Evolutionary conservation across 2,888 invertebrate genomes (phyloP), one percentile per base, ranked within the genome.

Genomic region (Epiblema foenella): DNA sequence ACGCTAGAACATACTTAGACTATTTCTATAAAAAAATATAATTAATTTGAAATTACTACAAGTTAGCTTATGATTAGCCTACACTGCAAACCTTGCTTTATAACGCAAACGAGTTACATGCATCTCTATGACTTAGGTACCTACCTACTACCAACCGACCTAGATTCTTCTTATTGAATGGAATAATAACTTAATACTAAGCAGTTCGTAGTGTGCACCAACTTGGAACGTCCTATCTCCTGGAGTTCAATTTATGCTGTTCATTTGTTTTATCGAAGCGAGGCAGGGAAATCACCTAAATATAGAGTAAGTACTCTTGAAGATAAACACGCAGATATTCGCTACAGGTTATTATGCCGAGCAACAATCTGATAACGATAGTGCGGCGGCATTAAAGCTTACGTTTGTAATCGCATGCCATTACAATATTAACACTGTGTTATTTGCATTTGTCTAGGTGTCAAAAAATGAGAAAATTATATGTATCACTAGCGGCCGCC

Each of bases 291-390:
- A 54, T 65, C 37, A 64, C 18, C 64, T 20, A 42, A 59, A 70
- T 62, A 66, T 66, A 66, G 46, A 46, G 51, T 58, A 52, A 18
- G 52, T 60, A 60, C 17, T 49, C 18, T 67, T 39, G 56, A 59
- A 54, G 59, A 71, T 67, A 71, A 60, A 42, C 11, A 24, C 20
- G 49, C 18, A 17, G 18, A 58, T 33, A 24, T 33, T 20, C 33
- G 58, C 42, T 24, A 10, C 52, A 64, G 70, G 70, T 70, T 70
- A 70, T 59, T 67, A 39, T 71, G 71, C 62, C 71, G n/a, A 17
- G 51, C 63, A 57, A 65, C 12, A 59, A 59, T 65, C 58, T 29
- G 69, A 69, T 69, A 69, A 42, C 57, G n/a, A 57, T 56, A 62
- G 52, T 64, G 39, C 57, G 29, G 12, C 39, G 51, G 33, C 17